Conservation (phyloP, 2,113 vertebrate species). For the Romanogobio albipinnatus region DNA sequence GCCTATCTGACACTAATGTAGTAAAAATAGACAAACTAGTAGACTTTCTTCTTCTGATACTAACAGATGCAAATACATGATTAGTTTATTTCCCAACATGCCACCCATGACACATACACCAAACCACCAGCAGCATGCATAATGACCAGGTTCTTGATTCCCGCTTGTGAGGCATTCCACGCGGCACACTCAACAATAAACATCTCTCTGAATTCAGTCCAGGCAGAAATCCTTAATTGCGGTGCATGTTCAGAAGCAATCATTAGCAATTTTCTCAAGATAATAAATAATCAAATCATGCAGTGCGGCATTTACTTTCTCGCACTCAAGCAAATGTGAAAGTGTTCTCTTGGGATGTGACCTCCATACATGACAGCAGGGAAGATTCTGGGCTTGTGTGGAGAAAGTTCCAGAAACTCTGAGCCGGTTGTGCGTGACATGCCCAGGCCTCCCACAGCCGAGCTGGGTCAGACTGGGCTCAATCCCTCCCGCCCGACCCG, state of each 20-base stretch:
- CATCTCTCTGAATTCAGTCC: conserved; percentile 13
- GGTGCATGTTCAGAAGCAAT: conserved; percentile 29
- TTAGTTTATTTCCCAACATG: conserved; percentile 35
- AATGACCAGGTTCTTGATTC: conserved; percentile 30
- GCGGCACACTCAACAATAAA: conserved; percentile 26
- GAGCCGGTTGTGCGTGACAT: conserved; percentile 68
- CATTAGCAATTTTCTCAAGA: conserved; percentile 31
- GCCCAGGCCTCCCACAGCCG: conserved; percentile 74
- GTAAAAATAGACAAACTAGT: not conserved
- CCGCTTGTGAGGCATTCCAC: conserved; percentile 18
- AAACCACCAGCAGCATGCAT: not conserved
- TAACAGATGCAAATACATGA: conserved; percentile 29
- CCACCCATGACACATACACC: conserved; percentile 9
- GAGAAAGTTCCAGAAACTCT: conserved; percentile 57
- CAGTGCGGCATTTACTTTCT: conserved; percentile 17
- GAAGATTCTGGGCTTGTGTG: not conserved
- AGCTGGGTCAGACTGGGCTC: conserved; percentile 61
- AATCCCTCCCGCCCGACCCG: conserved; percentile 28
- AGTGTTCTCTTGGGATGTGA: conserved; percentile 27
- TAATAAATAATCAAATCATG: conserved; percentile 40
- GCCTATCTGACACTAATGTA: not conserved
- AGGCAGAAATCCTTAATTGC: conserved; percentile 12
- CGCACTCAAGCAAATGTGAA: conserved; percentile 31
- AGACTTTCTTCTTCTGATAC: not conserved
- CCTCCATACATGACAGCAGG: conserved; percentile 18